Conservation (phyloP, 2,113 vertebrate species). For the Setophaga petechia region DNA sequence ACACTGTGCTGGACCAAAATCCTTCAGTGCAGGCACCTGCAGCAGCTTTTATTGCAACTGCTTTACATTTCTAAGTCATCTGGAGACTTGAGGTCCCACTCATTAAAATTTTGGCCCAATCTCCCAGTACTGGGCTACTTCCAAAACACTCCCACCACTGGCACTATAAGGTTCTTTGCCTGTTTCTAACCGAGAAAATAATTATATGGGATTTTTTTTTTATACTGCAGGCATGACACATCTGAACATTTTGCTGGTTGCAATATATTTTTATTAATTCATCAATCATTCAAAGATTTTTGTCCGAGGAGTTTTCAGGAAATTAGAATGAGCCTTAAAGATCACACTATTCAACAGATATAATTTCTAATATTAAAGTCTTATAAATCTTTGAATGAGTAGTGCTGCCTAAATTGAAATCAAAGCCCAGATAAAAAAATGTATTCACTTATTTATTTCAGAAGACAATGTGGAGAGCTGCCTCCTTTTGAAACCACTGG, state of each 20-base stretch:
- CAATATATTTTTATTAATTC: neutral
- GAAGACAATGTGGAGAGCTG: neutral
- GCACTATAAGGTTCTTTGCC: neutral
- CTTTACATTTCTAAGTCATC: constrained; percentile 7
- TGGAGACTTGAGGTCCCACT: neutral
- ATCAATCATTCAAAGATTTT: constrained; percentile 7
- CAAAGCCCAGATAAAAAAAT: neutral
- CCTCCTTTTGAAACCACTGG: neutral
- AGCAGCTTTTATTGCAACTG: neutral
- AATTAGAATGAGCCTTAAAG: constrained; percentile 30
- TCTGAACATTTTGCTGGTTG: neutral
- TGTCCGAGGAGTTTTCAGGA: constrained; percentile 35
- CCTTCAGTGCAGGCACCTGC: neutral
- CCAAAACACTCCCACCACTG: neutral
- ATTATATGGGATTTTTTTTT: neutral
- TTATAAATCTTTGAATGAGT: neutral
- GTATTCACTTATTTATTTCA: neutral
- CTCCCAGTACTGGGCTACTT: neutral
- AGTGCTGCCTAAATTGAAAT: constrained; percentile 21
- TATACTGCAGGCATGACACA: neutral
- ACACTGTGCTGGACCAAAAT: neutral
- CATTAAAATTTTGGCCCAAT: neutral
- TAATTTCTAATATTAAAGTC: constrained; percentile 27
- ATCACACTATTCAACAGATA: neutral
- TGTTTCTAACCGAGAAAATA: neutral